Conservation (phyloP, 2,797 vertebrate genomes). For the Chelmon rostratus region DNA sequence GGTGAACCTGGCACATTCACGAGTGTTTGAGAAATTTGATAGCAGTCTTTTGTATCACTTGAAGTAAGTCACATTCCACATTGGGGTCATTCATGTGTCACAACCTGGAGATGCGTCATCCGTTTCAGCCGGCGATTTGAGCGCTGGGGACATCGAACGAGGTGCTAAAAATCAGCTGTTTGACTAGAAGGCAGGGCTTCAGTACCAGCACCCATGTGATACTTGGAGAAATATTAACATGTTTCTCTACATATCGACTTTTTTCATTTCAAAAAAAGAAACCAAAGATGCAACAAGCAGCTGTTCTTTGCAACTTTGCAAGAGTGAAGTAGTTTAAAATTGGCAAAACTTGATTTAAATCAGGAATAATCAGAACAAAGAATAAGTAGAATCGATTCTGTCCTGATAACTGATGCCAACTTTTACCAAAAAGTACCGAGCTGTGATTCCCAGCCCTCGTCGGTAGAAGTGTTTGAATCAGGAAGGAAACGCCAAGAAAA, state of each 20-base stretch:
- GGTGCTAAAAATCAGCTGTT: slow-evolving; percentile 45
- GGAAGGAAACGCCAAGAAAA: not conserved
- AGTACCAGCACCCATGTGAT: not conserved
- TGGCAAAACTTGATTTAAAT: not conserved
- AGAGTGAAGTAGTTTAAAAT: not conserved
- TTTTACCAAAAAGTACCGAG: not conserved
- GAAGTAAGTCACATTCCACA: slow-evolving; percentile 66
- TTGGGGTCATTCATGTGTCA: slow-evolving; percentile 1
- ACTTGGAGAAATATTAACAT: not conserved
- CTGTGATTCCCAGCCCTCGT: not conserved
- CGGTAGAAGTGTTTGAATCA: not conserved
- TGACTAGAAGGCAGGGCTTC: not conserved
- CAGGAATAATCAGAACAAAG: not conserved
- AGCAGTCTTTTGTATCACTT: slow-evolving; percentile 60
- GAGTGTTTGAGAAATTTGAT: slow-evolving; percentile 55
- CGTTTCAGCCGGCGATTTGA: slow-evolving; percentile 1
- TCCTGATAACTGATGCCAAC: not conserved
- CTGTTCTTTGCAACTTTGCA: too few relatives aligned
- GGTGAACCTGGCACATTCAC: slow-evolving; percentile 32
- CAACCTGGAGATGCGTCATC: not conserved
- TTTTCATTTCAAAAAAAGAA: slow-evolving; percentile 2
- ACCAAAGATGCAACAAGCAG: slow-evolving; percentile 44
- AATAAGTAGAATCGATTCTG: not conserved
- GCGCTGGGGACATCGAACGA: not conserved
- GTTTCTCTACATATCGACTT: not conserved